phyloP scores from a whole-genome alignment of 1,140 invertebrate species.

The Charaxes varanes region DNA sequence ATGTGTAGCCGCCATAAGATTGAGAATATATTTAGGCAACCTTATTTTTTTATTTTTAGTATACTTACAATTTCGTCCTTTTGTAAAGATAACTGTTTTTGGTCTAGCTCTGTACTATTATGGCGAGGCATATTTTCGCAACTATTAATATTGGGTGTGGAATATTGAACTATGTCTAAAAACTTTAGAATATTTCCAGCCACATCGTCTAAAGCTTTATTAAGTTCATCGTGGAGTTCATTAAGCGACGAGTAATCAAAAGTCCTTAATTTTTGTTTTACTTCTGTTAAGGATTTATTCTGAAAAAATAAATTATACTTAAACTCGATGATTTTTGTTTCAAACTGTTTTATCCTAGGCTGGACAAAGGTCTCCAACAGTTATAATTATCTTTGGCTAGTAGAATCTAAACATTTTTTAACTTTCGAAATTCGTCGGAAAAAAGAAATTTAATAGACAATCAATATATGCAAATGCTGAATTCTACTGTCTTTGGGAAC shows the following conservation, averaged over 20 bases:
- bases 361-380: too few relatives aligned
- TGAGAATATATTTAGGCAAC: too few relatives aligned
- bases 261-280: conserved; percentile 27
- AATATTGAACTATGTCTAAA: conserved; percentile 31
- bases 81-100: conserved; percentile 37
- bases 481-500: not conserved
- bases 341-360: not conserved
- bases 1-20: too few relatives aligned
- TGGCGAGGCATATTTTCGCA: conserved; percentile 14
- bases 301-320: conserved; percentile 11
- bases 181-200: conserved; percentile 33
- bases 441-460: too few relatives aligned
- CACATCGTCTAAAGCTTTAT: conserved; percentile 28
- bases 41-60: too few relatives aligned
- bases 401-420: too few relatives aligned
- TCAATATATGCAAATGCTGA: not conserved
- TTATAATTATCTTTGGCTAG: too few relatives aligned
- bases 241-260: conserved; percentile 24
- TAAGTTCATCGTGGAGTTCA: conserved; percentile 30
- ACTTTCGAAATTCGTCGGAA: too few relatives aligned
- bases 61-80: conserved; percentile 46
- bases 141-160: conserved; percentile 4
- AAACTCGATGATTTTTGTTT: not conserved
- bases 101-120: conserved; percentile 41
- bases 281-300: conserved; percentile 22